phyloP scores from a whole-genome alignment of 1,140 invertebrate genomes.

The Samia ricini region DNA sequence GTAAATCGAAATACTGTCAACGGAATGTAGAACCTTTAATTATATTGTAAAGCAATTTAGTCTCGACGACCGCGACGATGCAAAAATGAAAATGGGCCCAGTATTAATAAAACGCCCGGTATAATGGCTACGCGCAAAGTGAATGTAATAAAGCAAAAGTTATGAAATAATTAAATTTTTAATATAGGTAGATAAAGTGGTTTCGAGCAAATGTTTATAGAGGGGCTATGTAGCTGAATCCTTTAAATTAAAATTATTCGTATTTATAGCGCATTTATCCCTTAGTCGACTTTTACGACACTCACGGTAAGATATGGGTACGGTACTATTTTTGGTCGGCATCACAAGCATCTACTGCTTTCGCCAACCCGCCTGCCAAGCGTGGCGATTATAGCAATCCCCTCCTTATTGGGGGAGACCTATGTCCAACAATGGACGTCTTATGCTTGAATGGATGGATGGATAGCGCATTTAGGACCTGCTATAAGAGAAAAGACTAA shows the following conservation, averaged over 20 bases:
- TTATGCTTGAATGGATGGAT: too few species aligned
- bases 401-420: too few species aligned
- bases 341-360: too few species aligned
- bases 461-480: too few species aligned
- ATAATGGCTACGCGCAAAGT: conserved; percentile 18
- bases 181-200: conserved; percentile 7
- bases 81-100: conserved; percentile 43
- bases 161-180: conserved; percentile 27
- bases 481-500: too few species aligned
- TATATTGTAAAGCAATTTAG: conserved; percentile 71
- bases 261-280: background rate
- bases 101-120: conserved; percentile 36
- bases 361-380: too few species aligned
- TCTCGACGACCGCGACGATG: conserved; percentile 30
- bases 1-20: conserved; percentile 54
- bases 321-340: too few species aligned
- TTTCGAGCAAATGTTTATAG: background rate
- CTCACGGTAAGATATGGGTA: too few species aligned
- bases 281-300: too few species aligned
- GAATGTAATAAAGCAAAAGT: conserved; percentile 40
- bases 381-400: too few species aligned
- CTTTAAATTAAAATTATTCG: background rate
- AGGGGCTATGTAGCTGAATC: background rate
- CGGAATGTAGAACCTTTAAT: conserved; percentile 51
- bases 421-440: too few species aligned